These are phyloP conservation scores for Paradoxurus hermaphroditus DNA, from an alignment of 2,113 vertebrate genomes.

Conservation along the genomic window DNA sequence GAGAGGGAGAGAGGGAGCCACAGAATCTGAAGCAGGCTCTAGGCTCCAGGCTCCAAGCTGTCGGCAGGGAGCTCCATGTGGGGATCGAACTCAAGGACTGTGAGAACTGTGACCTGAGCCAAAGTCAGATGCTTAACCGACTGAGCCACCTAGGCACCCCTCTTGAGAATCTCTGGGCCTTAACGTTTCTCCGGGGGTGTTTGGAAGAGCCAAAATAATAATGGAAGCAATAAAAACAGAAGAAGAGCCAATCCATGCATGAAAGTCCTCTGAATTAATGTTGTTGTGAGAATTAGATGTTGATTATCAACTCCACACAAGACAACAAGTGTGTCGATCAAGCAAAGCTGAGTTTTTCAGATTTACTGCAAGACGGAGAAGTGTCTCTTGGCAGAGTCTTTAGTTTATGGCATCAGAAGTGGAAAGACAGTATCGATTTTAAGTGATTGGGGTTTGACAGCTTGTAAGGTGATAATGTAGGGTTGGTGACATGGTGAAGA, in stretches of 20 bases:
- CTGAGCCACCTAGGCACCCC: not conserved
- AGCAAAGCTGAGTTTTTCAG: not conserved
- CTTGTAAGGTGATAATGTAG: accelerated
- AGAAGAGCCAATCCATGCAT: accelerated
- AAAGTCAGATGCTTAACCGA: no score
- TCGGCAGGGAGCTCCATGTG: no score
- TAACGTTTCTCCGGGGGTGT: accelerated
- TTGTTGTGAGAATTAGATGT: not conserved
- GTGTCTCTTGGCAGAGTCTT: accelerated
- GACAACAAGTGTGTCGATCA: accelerated
- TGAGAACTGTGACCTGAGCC: no score
- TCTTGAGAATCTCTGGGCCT: not conserved
- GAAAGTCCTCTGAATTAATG: accelerated
- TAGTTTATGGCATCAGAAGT: not conserved
- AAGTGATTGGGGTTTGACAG: no score
- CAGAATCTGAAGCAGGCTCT: no score
- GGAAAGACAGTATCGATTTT: accelerated
- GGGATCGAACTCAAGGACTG: no score
- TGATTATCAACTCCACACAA: accelerated
- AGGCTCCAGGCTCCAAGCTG: no score
- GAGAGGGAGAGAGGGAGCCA: no score
- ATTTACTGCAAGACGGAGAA: no score
- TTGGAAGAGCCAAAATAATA: accelerated
- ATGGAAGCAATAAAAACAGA: accelerated
- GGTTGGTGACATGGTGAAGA: accelerated